phyloP scores from a whole-genome alignment of 2,888 invertebrate species.

The Argyra leucocephala region DNA sequence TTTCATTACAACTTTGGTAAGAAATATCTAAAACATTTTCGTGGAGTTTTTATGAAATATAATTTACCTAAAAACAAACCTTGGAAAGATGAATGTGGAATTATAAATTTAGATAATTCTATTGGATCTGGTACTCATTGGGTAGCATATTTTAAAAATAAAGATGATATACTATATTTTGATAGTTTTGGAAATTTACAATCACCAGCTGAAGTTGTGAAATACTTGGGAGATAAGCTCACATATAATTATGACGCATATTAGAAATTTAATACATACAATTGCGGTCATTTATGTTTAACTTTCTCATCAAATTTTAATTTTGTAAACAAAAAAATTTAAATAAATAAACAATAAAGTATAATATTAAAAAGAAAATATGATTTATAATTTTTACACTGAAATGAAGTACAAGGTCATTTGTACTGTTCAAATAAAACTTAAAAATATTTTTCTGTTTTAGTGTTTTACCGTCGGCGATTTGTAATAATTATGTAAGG shows the following conservation, averaged over 20 bases:
- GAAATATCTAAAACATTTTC: constrained; percentile 29
- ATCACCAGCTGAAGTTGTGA: constrained; percentile 28
- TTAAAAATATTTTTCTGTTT: no score
- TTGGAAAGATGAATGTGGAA: constrained; percentile 1
- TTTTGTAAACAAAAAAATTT: constrained; percentile 22
- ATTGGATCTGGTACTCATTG: constrained; percentile 33
- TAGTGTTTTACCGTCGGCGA: no score
- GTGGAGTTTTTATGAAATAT: constrained; percentile 30
- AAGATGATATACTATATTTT: constrained; percentile 30
- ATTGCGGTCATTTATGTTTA: constrained; percentile 31
- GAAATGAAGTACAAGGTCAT: no score
- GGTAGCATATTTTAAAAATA: constrained; percentile 32
- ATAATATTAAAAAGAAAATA: constrained; percentile 12
- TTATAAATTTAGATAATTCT: constrained; percentile 26
- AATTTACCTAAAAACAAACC: constrained; percentile 23
- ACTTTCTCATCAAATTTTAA: constrained; percentile 26
- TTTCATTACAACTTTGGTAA: constrained; percentile 27
- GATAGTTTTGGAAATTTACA: constrained; percentile 34
- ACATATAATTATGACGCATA: constrained; percentile 28
- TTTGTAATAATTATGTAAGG: no score
- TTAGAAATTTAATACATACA: constrained; percentile 26
- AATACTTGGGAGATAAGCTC: constrained; percentile 23
- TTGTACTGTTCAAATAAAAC: no score
- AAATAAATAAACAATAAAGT: no score
- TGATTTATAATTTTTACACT: no score